Conservation (phyloP, 2,888 invertebrate genomes). For the Eupithecia tripunctaria region DNA sequence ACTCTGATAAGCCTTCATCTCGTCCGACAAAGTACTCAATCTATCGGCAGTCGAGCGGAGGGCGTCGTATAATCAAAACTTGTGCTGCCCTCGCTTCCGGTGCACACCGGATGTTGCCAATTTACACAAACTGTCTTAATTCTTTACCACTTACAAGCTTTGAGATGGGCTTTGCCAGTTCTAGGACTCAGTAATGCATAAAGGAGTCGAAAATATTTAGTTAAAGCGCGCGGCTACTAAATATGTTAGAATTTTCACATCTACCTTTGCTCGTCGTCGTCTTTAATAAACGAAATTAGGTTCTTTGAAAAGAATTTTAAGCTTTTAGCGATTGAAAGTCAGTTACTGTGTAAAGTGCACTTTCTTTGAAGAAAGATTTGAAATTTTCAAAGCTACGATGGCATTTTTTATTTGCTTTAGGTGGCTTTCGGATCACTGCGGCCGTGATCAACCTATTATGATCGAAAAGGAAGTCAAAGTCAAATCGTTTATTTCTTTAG, state of each 20-base stretch:
- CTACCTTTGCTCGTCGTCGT: background rate
- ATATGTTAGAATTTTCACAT: background rate
- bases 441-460: too few relatives aligned
- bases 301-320: background rate
- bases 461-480: too few relatives aligned
- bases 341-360: background rate
- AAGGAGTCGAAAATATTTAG: background rate
- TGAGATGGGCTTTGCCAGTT: slow-evolving; percentile 43
- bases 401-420: too few relatives aligned
- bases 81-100: slow-evolving; percentile 58
- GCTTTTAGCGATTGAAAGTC: background rate
- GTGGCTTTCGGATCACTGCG: too few relatives aligned
- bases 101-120: slow-evolving; percentile 66
- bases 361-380: slow-evolving; percentile 2
- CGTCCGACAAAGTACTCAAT: slow-evolving; percentile 34
- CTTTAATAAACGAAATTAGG: background rate
- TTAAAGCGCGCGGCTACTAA: background rate
- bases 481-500: too few relatives aligned
- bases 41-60: slow-evolving; percentile 34
- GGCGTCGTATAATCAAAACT: slow-evolving; percentile 60
- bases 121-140: slow-evolving; percentile 73
- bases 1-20: slow-evolving; percentile 5
- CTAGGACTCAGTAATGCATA: slow-evolving; percentile 31
- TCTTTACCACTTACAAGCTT: slow-evolving; percentile 49
- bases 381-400: background rate